Evolutionary conservation across 2,888 invertebrate genomes (phyloP), one percentile per base, ranked within the genome.

Genomic region (Dione juno): DNA sequence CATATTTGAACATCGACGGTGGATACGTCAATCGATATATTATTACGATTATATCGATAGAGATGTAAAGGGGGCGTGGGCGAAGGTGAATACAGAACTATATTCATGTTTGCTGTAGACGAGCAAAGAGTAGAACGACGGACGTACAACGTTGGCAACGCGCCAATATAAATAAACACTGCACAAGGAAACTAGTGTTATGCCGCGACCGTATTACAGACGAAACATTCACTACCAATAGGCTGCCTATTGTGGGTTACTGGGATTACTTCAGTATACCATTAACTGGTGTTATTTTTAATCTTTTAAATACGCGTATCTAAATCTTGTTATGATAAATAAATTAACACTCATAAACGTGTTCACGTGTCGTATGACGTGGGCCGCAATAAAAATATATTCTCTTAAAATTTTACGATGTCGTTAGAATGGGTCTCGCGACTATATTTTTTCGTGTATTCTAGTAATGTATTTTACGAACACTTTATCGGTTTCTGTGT

Each of bases 141-240:
- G 86, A 83, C 90, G 90, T 88, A 89, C 89, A 90, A 86, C 88
- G 86, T 85, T 93, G 92, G 92, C 92, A 74, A 76, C 72, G 72
- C 68, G 91, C 92, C 92, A 93, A 92, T 80, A 87, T 89, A 92
- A 93, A 90, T 90, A 93, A 92, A 92, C 92, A 91, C 89, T 90
- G 91, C 91, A 92, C 92, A 92, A 90, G 92, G 92, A 90, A 93
- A 92, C 92, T 92, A 91, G 91, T 92, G 92, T 92, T 92, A 89
- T 89, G 91, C 92, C 92, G 92, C 92, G 92, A 87, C 91, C 91
- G 92, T 90, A 88, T 87, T 91, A 90, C 89, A 92, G 90, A 92
- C 92, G 88, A 88, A 92, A 92, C 91, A 92, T 92, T 92, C 92
- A 88, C 89, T 90, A 90, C 88, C 89, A 90, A 87, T 89, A 89